Evolutionary conservation across 2,888 invertebrate genomes (phyloP).

Genomic region (Scaptomyza flava): DNA sequence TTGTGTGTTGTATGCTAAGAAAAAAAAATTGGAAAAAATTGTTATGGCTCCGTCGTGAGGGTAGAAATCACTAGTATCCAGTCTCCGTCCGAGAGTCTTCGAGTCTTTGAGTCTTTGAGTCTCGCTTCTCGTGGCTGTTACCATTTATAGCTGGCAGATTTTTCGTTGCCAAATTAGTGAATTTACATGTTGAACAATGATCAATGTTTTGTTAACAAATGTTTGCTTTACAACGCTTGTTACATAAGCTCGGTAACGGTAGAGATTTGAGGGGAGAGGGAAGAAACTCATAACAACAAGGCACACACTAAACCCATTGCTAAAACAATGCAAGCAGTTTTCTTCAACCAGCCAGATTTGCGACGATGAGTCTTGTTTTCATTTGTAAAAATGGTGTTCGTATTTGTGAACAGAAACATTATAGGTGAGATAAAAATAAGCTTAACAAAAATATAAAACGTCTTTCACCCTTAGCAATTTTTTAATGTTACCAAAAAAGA

Average conservation of each 20-base stretch:
- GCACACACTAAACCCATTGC: conserved; percentile 30
- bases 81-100: conserved; percentile 32
- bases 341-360: conserved; percentile 19
- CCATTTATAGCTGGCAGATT: conserved; percentile 76
- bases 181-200: conserved; percentile 81
- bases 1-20: conserved; percentile 63
- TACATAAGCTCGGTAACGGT: conserved; percentile 39
- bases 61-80: conserved; percentile 42
- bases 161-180: conserved; percentile 80
- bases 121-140: conserved; percentile 59
- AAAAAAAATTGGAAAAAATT: conserved; percentile 26
- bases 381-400: conserved; percentile 5
- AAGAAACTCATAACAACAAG: conserved; percentile 54
- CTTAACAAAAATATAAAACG: not conserved
- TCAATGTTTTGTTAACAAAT: conserved; percentile 81
- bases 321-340: conserved; percentile 48
- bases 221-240: conserved; percentile 70
- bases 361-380: conserved; percentile 39
- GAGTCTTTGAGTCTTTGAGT: conserved; percentile 17
- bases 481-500: not conserved
- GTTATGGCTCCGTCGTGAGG: conserved; percentile 60
- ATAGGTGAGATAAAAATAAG: not conserved
- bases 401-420: not conserved
- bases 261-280: not conserved
- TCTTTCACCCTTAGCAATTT: not conserved